phyloP scores from a whole-genome alignment of 2,113 vertebrate species.

The Falco punctatus region DNA sequence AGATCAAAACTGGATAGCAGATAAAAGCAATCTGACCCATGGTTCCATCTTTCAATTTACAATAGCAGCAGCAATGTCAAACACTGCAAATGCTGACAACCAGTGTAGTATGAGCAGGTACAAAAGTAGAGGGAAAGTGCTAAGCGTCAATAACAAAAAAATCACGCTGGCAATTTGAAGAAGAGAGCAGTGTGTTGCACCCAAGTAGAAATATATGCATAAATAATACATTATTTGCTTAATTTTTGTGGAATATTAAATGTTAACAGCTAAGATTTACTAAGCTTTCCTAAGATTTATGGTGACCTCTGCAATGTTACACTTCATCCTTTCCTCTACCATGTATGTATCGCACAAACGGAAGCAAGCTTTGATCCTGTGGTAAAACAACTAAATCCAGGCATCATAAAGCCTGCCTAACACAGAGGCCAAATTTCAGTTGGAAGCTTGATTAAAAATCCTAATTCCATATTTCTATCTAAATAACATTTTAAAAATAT shows the following conservation, averaged over 20 bases:
- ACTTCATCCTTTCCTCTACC: background rate
- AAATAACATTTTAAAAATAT: background rate
- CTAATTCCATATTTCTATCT: background rate
- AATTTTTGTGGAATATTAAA: background rate
- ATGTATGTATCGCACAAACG: background rate
- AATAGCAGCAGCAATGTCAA: conserved; percentile 56
- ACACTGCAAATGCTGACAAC: conserved; percentile 39
- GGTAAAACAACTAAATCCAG: background rate
- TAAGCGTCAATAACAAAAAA: background rate
- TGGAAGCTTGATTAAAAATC: background rate
- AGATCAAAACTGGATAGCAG: conserved; percentile 66
- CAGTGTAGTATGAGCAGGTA: background rate
- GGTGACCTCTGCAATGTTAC: background rate
- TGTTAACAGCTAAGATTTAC: background rate
- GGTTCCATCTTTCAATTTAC: conserved; percentile 60
- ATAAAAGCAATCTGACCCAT: conserved; percentile 45
- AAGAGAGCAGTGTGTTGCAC: background rate
- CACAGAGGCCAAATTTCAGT: background rate
- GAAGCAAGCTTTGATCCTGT: background rate
- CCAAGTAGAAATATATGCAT: background rate
- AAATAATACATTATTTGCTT: background rate
- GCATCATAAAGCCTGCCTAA: background rate
- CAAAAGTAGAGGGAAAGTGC: background rate
- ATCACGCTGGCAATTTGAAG: background rate
- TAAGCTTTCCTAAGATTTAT: background rate